Base-by-base conservation (phyloP, 2,888 invertebrate genomes). In the Drosophila antonietae region DNA sequence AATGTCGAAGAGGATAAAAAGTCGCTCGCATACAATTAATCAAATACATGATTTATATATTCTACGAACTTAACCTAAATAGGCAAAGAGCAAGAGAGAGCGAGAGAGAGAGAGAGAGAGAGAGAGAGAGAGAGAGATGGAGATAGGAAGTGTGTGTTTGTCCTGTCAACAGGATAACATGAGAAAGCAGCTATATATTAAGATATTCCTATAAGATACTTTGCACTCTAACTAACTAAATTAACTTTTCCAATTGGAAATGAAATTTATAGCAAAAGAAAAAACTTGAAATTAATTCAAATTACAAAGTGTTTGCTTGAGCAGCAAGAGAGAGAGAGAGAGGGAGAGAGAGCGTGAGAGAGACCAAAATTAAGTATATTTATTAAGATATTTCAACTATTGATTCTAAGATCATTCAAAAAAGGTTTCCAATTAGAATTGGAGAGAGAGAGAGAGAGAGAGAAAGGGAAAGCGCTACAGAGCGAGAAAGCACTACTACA, bases 31-130 rank as follows among this genome's bases (percentile, higher is more conserved):
- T 61, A 79, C 70, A 72, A 84, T 84, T 89, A 87, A 84, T 81
- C 88, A 89, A 84, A 84, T 79, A 68, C 64, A 87, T 88, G 89
- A 84, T 84, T 86, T 88, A 88, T 83, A 81, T 73, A 57, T 14
- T 18, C 46, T 3, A 20, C 66, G 66, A 64, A 68, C 56, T 74
- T 83, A 86, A 83, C 86, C 86, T 83, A 80, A 83, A 88, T 77
- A 23, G 14, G 23, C 37, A 39, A 39, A 15, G 15, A 39, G 15
- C 37, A 14, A 41, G 9, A 3, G 1, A 2, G 18, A 12, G 12
- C 14, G 12, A 12, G 20, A 14, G 44, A 20, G n/a, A 31, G 18
- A 20, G 20, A 12, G 20, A 14, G 44, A 20, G 1, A 3, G n/a
- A 18, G 12, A 12, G 18, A 5, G 20, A 12, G 44, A 20, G n/a